Conservation (phyloP, 2,113 vertebrate genomes). For the Salvelinus alpinus region DNA sequence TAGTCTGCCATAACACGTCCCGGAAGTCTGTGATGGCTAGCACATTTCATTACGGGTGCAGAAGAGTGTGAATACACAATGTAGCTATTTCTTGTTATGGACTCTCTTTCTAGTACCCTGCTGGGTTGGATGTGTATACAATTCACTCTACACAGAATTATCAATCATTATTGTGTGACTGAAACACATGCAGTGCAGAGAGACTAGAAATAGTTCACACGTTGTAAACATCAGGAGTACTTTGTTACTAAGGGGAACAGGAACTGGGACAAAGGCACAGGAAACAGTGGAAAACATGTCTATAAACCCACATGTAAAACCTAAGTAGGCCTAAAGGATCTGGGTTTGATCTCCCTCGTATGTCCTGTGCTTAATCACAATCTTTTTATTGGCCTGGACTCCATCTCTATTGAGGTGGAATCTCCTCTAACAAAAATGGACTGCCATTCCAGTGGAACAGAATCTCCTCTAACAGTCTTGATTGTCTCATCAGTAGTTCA, state of each 20-base stretch:
- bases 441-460: neutral
- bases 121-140: neutral
- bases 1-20: neutral
- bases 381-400: neutral
- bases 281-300: neutral
- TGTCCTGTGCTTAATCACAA: neutral
- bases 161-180: neutral
- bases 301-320: neutral
- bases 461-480: neutral
- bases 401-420: neutral
- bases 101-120: neutral
- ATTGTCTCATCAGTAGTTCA: slow-evolving; percentile 20
- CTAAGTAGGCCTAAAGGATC: neutral
- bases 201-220: neutral
- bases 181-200: neutral
- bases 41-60: too few species aligned
- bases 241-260: neutral
- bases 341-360: neutral
- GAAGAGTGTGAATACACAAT: neutral
- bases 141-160: neutral
- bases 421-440: neutral
- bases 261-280: neutral
- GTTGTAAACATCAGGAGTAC: too few species aligned
- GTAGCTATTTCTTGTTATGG: too few species aligned
- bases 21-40: too few species aligned